Base-by-base conservation (phyloP, 1,140 invertebrate genomes). In the Theocolax elegans region DNA sequence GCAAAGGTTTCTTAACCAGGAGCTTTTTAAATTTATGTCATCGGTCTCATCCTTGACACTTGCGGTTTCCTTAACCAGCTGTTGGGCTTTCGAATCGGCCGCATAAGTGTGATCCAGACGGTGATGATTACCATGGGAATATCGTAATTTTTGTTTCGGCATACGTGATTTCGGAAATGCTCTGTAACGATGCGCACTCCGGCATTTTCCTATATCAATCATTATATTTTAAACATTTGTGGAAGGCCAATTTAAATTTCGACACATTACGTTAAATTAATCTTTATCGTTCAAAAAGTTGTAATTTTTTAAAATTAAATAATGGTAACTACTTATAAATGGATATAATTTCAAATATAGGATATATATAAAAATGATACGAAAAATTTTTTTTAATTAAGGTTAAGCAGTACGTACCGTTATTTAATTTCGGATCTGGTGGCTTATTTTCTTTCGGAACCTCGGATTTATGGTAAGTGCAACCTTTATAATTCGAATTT, bases 31-130 rank as follows among this genome's bases (percentile, higher is more conserved):
- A 19, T 38, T 56, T 0, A 62, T 63, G 3, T 68, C 67, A 6
- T 68, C 64, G 42, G 7, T 46, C 1, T 7, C n/a, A 49, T 23
- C 4, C 15, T 29, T 21, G n/a, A 35, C 29, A 15, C 3, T 38
- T 38, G 17, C 48, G 25, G 35, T 12, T 40, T 31, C 8, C 23
- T 19, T 38, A 64, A 21, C 19, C 10, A 1, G 40, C 19, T 51
- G 8, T 49, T n/a, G n/a, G 13, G 3, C 46, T 49, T 51, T 64
- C 38, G 23, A 64, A 25, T 23, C 40, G 8, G 69, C 69, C 17
- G 69, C 69, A 25, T 71, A 71, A 15, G 69, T 71, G 3, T 71
- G 69, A 48, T 71, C 69, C 21, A 71, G 42, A 1, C 69, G 69
- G 8, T 71, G 62, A 9, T 71, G 69, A 59, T 66, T 65, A 13